Evolutionary conservation across 1,140 invertebrate species (phyloP).

Genomic region (Psilanteris sp.): DNA sequence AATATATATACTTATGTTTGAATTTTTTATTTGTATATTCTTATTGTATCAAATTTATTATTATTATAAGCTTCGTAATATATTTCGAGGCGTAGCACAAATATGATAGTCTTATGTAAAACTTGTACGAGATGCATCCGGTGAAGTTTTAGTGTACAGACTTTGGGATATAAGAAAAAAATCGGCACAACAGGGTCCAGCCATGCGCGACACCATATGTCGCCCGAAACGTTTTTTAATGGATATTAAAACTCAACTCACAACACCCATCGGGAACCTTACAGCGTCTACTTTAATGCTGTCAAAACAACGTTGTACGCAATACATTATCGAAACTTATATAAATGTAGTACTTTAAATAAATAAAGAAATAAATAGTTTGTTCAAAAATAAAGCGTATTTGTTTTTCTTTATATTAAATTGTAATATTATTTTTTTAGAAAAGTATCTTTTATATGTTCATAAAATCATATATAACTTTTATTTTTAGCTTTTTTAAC

Average conservation of each 20-base stretch:
- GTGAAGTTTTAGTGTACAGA: conserved; percentile 17
- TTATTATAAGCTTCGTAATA: too few species aligned
- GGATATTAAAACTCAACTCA: conserved; percentile 45
- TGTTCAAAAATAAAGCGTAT: neutral
- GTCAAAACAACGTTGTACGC: conserved; percentile 38
- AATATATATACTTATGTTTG: too few species aligned
- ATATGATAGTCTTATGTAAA: conserved; percentile 26
- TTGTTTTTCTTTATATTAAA: neutral
- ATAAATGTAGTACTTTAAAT: neutral
- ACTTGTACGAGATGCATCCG: conserved; percentile 55
- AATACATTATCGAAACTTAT: conserved; percentile 18
- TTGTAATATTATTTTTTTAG: too few species aligned
- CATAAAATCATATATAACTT: too few species aligned
- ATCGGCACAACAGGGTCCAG: conserved; percentile 41
- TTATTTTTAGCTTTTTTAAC: too few species aligned
- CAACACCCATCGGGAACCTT: conserved; percentile 23
- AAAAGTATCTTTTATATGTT: too few species aligned
- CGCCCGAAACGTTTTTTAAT: conserved; percentile 35
- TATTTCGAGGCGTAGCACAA: too few species aligned
- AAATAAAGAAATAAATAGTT: neutral
- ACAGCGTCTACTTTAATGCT: conserved; percentile 3
- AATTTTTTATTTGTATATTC: too few species aligned
- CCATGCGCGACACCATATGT: conserved; percentile 58
- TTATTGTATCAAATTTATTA: too few species aligned
- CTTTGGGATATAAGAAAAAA: conserved; percentile 9